phyloP scores from a whole-genome alignment of 1,140 invertebrate genomes.

The Drosophila equinoxialis region DNA sequence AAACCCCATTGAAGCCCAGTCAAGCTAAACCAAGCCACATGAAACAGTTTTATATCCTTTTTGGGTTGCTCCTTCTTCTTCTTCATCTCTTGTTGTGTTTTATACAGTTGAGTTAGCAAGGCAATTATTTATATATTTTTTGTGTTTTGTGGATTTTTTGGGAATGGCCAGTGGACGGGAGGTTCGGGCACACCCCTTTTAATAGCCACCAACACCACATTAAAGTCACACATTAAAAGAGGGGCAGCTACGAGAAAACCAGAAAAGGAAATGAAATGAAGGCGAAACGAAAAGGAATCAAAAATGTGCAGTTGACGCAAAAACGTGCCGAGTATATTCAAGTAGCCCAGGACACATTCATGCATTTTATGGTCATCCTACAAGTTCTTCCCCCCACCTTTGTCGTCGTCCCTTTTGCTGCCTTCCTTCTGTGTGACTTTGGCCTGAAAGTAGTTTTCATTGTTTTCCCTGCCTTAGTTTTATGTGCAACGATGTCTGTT shows the following conservation, averaged over 20 bases:
- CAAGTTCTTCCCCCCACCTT: neutral
- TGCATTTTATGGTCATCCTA: slow-evolving; percentile 64
- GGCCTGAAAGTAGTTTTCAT: slow-evolving; percentile 77
- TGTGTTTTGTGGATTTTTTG: slow-evolving; percentile 8
- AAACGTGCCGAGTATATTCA: slow-evolving; percentile 50
- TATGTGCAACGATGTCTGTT: slow-evolving; percentile 63
- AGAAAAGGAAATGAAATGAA: slow-evolving; percentile 3
- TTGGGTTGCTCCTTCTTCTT: neutral
- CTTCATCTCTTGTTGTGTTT: neutral
- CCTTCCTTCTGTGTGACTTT: slow-evolving; percentile 53
- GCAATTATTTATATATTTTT: slow-evolving; percentile 77
- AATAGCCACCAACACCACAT: slow-evolving; percentile 35
- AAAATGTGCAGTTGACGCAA: slow-evolving; percentile 60
- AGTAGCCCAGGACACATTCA: slow-evolving; percentile 42
- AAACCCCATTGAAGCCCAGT: neutral
- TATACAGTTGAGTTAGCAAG: slow-evolving; percentile 75
- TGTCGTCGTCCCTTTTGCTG: neutral
- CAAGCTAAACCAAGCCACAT: slow-evolving; percentile 34
- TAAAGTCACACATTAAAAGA: slow-evolving; percentile 64
- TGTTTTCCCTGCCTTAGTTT: slow-evolving; percentile 66
- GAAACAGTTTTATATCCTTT: slow-evolving; percentile 44
- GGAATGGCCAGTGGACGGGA: neutral
- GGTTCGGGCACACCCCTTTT: slow-evolving; percentile 16
- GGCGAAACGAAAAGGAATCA: slow-evolving; percentile 25
- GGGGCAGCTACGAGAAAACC: neutral